Conservation (phyloP, 2,888 invertebrate genomes). For the Boloria euphrosyne region DNA sequence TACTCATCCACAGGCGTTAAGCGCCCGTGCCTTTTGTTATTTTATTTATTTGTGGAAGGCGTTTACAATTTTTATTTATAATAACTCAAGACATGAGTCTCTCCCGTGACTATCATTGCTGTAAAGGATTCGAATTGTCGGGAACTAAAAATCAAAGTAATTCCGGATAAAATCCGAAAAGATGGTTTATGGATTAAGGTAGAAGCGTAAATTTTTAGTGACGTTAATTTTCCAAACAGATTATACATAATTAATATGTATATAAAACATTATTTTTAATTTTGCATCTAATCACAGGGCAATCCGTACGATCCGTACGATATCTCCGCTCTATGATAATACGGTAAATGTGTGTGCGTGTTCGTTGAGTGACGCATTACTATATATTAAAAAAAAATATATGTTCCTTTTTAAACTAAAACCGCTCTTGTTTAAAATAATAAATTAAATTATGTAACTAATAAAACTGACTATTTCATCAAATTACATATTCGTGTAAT, state of each 20-base stretch:
- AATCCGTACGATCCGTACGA: constrained; percentile 17
- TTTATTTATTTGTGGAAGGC: too few relatives aligned
- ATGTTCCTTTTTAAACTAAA: not conserved
- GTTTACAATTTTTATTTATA: too few relatives aligned
- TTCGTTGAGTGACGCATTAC: not conserved
- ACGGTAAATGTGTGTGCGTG: constrained; percentile 19
- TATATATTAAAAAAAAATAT: not conserved
- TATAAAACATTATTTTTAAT: not conserved
- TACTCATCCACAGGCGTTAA: too few relatives aligned
- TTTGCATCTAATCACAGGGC: constrained; percentile 11
- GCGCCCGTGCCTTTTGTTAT: too few relatives aligned
- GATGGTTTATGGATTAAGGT: too few relatives aligned
- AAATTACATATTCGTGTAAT: not conserved
- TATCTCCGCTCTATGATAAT: constrained; percentile 10
- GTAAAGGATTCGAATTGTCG: too few relatives aligned
- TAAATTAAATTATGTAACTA: not conserved
- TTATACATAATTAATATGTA: too few relatives aligned
- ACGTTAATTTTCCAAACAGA: not conserved
- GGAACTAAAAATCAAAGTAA: too few relatives aligned
- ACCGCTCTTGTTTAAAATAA: not conserved
- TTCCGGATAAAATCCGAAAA: too few relatives aligned
- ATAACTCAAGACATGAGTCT: too few relatives aligned
- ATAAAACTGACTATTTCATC: not conserved
- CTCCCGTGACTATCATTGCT: too few relatives aligned
- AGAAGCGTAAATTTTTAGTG: not conserved